phyloP scores from a whole-genome alignment of 2,888 invertebrate genomes.

The Eupeodes latifasciatus region DNA sequence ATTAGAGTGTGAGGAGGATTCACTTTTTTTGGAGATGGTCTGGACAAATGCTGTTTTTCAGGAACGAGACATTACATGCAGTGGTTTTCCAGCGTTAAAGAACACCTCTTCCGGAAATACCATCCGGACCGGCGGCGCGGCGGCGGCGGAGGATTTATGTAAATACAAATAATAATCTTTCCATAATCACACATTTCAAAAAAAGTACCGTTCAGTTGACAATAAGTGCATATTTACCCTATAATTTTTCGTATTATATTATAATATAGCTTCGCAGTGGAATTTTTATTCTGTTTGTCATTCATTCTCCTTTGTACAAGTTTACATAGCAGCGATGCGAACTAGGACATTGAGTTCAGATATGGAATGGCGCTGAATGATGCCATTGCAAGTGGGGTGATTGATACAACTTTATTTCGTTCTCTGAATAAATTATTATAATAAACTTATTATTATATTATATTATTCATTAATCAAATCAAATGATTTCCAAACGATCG shows the following conservation, averaged over 20 bases:
- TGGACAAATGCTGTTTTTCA: too few relatives aligned
- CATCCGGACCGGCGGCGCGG: too few relatives aligned
- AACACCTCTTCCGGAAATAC: too few relatives aligned
- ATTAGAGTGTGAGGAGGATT: too few relatives aligned
- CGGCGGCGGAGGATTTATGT: too few relatives aligned
- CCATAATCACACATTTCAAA: neutral
- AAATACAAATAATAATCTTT: too few relatives aligned
- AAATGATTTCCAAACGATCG: slow-evolving; percentile 26
- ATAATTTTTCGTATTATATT: neutral
- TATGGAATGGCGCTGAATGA: neutral
- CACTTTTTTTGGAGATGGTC: too few relatives aligned
- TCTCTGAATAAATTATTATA: slow-evolving; percentile 2
- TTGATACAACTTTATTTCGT: slow-evolving; percentile 4
- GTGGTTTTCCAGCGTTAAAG: too few relatives aligned
- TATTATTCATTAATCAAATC: slow-evolving; percentile 42
- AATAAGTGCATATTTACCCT: neutral
- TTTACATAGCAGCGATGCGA: neutral
- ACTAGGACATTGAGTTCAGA: slow-evolving; percentile 59
- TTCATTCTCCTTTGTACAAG: slow-evolving; percentile 8
- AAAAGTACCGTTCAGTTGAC: neutral
- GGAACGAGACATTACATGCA: too few relatives aligned
- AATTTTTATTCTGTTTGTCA: slow-evolving; percentile 41
- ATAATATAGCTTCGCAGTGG: slow-evolving; percentile 18
- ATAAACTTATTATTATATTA: too few relatives aligned
- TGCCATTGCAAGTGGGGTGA: slow-evolving; percentile 16